A percentile compares a stretch with the other conserved stretches of the same genome.
phyloP scores from a whole-genome alignment of 2,797 vertebrate species.

The Ctenopoma multispine region DNA sequence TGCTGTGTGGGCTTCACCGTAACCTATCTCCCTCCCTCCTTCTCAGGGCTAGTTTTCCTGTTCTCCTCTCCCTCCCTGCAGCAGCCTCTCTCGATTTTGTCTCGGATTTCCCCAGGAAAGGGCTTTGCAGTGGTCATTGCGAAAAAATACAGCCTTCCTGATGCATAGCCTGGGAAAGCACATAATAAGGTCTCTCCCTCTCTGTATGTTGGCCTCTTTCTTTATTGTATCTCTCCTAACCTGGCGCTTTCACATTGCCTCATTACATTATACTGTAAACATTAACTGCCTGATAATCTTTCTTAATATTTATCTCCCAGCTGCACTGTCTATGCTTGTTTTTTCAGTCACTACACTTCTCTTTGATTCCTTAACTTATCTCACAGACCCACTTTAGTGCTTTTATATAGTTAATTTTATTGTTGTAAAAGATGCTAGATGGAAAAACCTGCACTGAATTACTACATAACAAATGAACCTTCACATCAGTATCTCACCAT shows the following conservation, averaged over 20 bases:
- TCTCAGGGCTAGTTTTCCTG: constrained; percentile 82
- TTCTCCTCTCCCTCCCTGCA: constrained; percentile 74
- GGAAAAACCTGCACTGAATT: not conserved
- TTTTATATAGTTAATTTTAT: too few relatives aligned
- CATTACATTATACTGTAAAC: not conserved
- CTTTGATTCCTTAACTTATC: not conserved
- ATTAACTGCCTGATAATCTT: constrained; percentile 3
- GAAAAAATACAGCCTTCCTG: constrained; percentile 86
- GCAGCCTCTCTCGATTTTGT: constrained; percentile 79
- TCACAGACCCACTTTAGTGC: not conserved
- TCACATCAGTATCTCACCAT: constrained; percentile 1
- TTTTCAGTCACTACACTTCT: not conserved
- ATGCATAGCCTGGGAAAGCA: constrained; percentile 83
- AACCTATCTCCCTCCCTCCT: constrained; percentile 64
- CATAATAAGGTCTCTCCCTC: constrained; percentile 71
- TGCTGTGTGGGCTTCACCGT: constrained; percentile 76
- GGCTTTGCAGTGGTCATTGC: constrained; percentile 81
- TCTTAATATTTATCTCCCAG: constrained; percentile 10
- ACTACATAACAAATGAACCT: not conserved
- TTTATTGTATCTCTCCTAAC: constrained; percentile 27
- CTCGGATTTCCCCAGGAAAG: constrained; percentile 84
- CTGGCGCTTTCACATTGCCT: constrained; percentile 27
- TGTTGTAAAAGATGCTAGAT: not conserved
- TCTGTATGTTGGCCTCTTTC: constrained; percentile 42
- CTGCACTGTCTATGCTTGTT: not conserved